Conservation (phyloP, 2,888 invertebrate genomes). For the Dryocosmus kuriphilus region DNA sequence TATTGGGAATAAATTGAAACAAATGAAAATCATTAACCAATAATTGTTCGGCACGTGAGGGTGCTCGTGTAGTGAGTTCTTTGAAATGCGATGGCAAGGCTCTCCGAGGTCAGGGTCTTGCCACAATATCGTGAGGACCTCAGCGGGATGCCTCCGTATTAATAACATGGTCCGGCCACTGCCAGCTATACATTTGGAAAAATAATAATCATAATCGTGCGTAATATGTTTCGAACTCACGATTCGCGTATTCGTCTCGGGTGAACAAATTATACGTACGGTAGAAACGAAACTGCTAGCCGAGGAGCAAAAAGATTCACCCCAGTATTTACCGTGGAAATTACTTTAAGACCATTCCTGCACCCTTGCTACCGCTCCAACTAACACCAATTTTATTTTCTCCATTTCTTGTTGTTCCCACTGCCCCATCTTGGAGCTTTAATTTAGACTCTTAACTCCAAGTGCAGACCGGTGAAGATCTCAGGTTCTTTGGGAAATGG, state of each 20-base stretch:
- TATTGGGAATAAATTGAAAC: background rate
- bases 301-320: background rate
- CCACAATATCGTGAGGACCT: constrained; percentile 68
- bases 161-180: constrained; percentile 63
- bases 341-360: constrained; percentile 15
- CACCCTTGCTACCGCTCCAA: constrained; percentile 22
- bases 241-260: constrained; percentile 56
- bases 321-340: constrained; percentile 28
- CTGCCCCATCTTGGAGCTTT: background rate
- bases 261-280: constrained; percentile 46
- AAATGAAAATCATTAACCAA: constrained; percentile 31
- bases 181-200: constrained; percentile 63
- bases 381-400: constrained; percentile 2
- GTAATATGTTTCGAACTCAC: constrained; percentile 63
- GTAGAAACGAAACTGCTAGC: background rate
- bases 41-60: constrained; percentile 29
- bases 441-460: background rate
- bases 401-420: background rate
- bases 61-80: constrained; percentile 38
- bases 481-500: background rate
- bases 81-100: constrained; percentile 53
- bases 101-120: constrained; percentile 67
- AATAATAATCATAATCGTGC: constrained; percentile 69
- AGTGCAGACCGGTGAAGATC: background rate
- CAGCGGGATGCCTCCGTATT: constrained; percentile 69